A percentile compares a stretch with the other conserved stretches of the same genome.
These are phyloP conservation scores for pig (Sus scrofa) DNA, from an alignment of 2,113 vertebrate genomes.

Conservation along the genomic window DNA sequence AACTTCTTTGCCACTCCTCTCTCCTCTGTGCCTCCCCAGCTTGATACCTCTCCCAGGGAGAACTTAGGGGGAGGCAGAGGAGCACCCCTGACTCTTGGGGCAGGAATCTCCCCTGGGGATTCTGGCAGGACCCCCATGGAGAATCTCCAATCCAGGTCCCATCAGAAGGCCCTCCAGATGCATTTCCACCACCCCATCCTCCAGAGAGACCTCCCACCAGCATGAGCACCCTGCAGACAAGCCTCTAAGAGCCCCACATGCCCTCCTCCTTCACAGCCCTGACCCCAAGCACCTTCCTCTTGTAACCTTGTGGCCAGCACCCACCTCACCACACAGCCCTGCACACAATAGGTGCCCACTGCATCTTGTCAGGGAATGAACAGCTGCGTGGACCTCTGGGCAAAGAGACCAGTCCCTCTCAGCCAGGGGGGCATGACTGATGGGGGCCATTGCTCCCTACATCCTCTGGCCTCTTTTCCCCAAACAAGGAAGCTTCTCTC, in stretches of 20 bases:
- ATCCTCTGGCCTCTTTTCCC: slow-evolving; percentile 9
- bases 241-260: not conserved
- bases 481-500: not conserved
- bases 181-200: not conserved
- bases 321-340: not conserved
- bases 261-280: not conserved
- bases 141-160: not conserved
- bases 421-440: not conserved
- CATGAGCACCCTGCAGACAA: not conserved
- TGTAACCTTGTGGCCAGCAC: not conserved
- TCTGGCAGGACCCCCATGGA: not conserved
- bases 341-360: not conserved
- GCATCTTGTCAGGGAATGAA: not conserved
- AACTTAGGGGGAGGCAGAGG: fast-evolving
- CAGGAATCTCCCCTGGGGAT: not conserved
- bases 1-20: not conserved
- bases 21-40: not conserved
- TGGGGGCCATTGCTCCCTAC: not conserved
- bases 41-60: not conserved
- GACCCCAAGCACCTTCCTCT: not conserved
- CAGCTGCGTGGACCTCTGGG: not conserved
- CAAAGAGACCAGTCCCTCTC: not conserved
- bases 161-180: not conserved
- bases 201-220: not conserved
- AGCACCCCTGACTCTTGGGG: not conserved